Evolutionary conservation across 1,140 invertebrate species (phyloP), one percentile per base, ranked within the genome.

Genomic region (Drosophila athabasca): DNA sequence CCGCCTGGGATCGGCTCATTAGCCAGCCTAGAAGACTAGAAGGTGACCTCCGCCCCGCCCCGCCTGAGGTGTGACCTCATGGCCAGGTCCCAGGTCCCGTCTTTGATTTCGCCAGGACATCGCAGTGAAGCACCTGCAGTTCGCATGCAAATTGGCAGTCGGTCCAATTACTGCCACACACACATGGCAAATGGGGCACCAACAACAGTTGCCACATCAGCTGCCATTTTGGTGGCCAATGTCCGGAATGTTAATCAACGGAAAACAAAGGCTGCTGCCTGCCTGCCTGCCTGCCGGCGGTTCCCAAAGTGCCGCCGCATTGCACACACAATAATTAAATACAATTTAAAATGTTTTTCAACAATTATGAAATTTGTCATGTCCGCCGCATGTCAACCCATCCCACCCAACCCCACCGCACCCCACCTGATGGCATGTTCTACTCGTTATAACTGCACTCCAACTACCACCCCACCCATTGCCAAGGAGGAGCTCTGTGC

Each of bases 281-380:
- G n/a, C n/a, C n/a, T n/a, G n/a, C n/a, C n/a, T n/a, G 17, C 17
- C 17, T 19, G 17, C 17, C 17, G 17, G 17, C 17, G 17, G 17
- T 59, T 62, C 69, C 39, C 52, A 61, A 26, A 48, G 45, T 55
- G 22, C 48, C 54, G 26, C 45, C 61, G 54, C 44, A 61, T 60
- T 41, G 50, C 45, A 44, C 49, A 61, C 67, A 61, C 67, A 57
- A 62, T 81, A 81, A 77, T 79, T 78, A 77, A 74, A 64, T 74
- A 62, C 64, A 49, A 61, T 65, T 55, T 69, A 51, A 78, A 81
- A 82, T 74, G 55, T 64, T 65, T 62, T 78, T 54, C 51, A 74
- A 51, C 70, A 78, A 77, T 78, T 74, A 81, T 78, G 58, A 58
- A 78, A 65, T 78, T 78, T 70, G 57, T 73, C 59, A 57, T 49